Conservation (phyloP, 2,113 vertebrate species). For the Anarrhichthys ocellatus region DNA sequence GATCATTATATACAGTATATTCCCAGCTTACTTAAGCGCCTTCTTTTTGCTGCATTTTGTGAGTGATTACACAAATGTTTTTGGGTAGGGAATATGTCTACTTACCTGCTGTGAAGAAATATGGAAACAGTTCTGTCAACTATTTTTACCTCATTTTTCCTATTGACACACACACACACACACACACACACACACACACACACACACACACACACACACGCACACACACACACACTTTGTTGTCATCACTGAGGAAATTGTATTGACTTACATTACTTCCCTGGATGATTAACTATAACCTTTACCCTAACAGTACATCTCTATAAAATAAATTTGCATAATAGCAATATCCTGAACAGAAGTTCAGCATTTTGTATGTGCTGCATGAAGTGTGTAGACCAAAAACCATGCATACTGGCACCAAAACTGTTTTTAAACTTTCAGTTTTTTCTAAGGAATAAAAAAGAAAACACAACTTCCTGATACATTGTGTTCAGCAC, state of each 20-base stretch:
- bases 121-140: not conserved
- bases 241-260: too few relatives aligned
- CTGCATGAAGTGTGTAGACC: not conserved
- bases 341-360: not conserved
- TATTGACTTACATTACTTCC: too few relatives aligned
- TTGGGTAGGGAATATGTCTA: not conserved
- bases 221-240: too few relatives aligned
- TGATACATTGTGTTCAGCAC: too few relatives aligned
- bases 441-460: too few relatives aligned
- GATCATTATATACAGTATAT: too few relatives aligned
- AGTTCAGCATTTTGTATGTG: not conserved
- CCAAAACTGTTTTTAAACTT: not conserved
- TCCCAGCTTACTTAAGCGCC: not conserved
- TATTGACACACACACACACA: too few relatives aligned
- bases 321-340: not conserved
- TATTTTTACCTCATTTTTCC: not conserved
- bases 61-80: not conserved
- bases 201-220: too few relatives aligned
- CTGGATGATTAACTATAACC: too few relatives aligned
- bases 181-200: too few relatives aligned
- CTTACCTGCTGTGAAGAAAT: not conserved
- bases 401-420: not conserved
- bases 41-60: not conserved
- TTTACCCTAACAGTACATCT: not conserved
- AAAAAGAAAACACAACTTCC: too few relatives aligned